These are phyloP conservation scores for Archips crataeganus DNA, from an alignment of 2,888 invertebrate species.

Conservation along the genomic window DNA sequence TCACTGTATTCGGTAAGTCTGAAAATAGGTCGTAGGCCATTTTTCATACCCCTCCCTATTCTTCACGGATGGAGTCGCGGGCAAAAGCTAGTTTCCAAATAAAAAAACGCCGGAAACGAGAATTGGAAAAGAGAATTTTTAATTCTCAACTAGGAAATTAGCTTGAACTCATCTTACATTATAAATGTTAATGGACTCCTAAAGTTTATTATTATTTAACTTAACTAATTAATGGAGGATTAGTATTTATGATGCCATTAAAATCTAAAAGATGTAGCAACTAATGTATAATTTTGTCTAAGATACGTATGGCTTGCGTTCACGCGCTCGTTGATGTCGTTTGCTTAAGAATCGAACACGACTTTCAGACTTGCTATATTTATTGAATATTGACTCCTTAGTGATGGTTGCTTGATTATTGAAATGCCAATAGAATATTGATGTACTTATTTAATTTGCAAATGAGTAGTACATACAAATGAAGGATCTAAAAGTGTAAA, in stretches of 20 bases:
- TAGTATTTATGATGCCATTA: background rate
- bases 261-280: background rate
- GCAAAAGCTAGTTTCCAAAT: too few relatives aligned
- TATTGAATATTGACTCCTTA: background rate
- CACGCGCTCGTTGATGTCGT: conserved; percentile 80
- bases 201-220: background rate
- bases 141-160: background rate
- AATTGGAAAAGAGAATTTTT: too few relatives aligned
- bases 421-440: too few relatives aligned
- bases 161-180: background rate
- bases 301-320: conserved; percentile 17
- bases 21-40: too few relatives aligned
- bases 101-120: too few relatives aligned
- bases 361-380: background rate
- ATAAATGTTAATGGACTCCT: background rate
- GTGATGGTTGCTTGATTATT: background rate
- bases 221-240: conserved; percentile 1
- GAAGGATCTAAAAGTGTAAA: too few relatives aligned
- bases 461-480: too few relatives aligned
- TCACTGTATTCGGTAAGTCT: too few relatives aligned
- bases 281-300: background rate
- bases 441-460: too few relatives aligned
- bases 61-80: too few relatives aligned
- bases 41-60: too few relatives aligned
- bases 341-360: conserved; percentile 57